Conservation (phyloP, 1,140 invertebrate species). For the Physella acuta region DNA sequence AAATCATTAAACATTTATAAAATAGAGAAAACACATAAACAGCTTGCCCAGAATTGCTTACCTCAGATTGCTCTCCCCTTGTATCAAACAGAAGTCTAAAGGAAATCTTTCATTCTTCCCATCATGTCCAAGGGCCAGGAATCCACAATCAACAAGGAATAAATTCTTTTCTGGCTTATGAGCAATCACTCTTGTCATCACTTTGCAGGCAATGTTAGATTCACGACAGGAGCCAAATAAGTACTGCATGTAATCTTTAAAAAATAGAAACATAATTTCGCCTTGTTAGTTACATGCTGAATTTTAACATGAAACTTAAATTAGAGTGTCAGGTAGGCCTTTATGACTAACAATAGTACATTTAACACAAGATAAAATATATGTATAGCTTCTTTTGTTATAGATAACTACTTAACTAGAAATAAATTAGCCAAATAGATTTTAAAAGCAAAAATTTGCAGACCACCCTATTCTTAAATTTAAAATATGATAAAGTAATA, state of each 20-base stretch:
- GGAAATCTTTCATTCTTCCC: slow-evolving; percentile 25
- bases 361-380: no score
- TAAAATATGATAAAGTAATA: no score
- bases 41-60: not conserved
- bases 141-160: slow-evolving; percentile 55
- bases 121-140: slow-evolving; percentile 45
- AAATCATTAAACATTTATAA: not conserved
- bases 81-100: slow-evolving; percentile 25
- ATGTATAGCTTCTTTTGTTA: no score
- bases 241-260: slow-evolving; percentile 46
- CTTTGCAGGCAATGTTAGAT: slow-evolving; percentile 47
- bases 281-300: not conserved
- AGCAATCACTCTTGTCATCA: slow-evolving; percentile 53
- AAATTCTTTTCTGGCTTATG: slow-evolving; percentile 49
- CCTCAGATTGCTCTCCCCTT: slow-evolving; percentile 5
- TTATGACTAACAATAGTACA: not conserved
- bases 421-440: no score
- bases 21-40: not conserved
- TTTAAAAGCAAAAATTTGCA: no score
- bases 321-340: not conserved
- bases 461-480: no score
- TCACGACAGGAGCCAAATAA: slow-evolving; percentile 41
- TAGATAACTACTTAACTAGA: no score
- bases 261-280: no score
- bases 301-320: not conserved